These are phyloP conservation scores for Stenotaenia linearis DNA, from an alignment of 2,888 invertebrate genomes.

Conservation along the genomic window DNA sequence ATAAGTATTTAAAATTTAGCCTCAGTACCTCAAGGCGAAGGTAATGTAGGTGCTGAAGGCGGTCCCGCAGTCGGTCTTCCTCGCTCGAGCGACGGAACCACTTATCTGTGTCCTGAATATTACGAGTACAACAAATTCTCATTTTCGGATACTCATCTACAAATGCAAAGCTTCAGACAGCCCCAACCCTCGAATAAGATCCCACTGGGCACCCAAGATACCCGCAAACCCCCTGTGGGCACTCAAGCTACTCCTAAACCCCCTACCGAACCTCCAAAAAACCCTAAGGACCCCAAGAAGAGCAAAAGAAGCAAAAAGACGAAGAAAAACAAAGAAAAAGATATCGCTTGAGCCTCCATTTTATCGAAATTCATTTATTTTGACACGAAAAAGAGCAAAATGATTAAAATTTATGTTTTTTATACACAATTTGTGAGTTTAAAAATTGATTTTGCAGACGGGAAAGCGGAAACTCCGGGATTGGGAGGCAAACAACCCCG, in stretches of 20 bases:
- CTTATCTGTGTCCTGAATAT: constrained; percentile 61
- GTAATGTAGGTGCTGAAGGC: not conserved
- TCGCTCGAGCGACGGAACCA: not conserved
- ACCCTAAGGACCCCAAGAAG: not conserved
- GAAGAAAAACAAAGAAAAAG: not conserved
- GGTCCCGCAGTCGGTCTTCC: not conserved
- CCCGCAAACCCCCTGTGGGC: too few relatives aligned
- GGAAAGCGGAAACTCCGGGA: not conserved
- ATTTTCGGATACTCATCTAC: constrained; percentile 77
- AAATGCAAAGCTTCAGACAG: constrained; percentile 70
- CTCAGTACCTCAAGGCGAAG: not conserved
- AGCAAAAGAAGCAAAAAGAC: too few relatives aligned
- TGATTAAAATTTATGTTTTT: not conserved
- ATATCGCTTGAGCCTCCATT: not conserved
- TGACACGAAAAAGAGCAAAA: not conserved
- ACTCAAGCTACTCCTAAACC: too few relatives aligned
- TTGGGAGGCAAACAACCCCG: not conserved
- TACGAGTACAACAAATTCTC: constrained; percentile 70
- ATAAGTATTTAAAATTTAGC: not conserved
- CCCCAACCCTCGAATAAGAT: constrained; percentile 59
- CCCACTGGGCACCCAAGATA: too few relatives aligned
- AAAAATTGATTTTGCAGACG: too few relatives aligned
- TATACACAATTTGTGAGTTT: too few relatives aligned
- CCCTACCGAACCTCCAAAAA: not conserved
- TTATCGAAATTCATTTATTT: too few relatives aligned